Conservation (phyloP, 2,113 vertebrate genomes). For the Bettongia penicillata region DNA sequence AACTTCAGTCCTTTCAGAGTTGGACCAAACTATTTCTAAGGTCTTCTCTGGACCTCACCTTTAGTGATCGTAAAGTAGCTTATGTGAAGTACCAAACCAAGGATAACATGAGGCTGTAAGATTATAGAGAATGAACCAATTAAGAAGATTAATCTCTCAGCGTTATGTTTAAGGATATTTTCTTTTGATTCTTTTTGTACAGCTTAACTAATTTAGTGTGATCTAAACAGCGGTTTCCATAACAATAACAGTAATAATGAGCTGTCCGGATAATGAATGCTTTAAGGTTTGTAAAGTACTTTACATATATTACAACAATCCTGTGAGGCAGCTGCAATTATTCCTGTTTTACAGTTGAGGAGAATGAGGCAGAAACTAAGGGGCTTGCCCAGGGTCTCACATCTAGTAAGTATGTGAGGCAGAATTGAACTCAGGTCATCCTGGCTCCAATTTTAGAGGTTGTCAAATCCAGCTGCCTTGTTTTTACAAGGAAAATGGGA, state of each 20-base stretch:
- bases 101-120: neutral
- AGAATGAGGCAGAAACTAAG: constrained; percentile 2
- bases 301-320: neutral
- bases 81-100: neutral
- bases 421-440: neutral
- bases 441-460: neutral
- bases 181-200: neutral
- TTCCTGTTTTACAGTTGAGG: neutral
- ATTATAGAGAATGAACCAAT: neutral
- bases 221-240: neutral
- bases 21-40: neutral
- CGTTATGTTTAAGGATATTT: neutral
- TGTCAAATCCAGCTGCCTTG: neutral
- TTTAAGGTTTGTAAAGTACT: neutral
- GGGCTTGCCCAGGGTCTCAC: neutral
- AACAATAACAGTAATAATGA: neutral
- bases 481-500: constrained; percentile 20
- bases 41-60: neutral
- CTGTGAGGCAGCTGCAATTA: neutral
- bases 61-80: neutral
- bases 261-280: neutral
- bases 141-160: neutral
- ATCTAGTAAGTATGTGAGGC: neutral
- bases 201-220: neutral
- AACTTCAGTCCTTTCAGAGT: neutral